Conservation (phyloP, 2,888 invertebrate species). For the Cheiracanthium punctorium region DNA sequence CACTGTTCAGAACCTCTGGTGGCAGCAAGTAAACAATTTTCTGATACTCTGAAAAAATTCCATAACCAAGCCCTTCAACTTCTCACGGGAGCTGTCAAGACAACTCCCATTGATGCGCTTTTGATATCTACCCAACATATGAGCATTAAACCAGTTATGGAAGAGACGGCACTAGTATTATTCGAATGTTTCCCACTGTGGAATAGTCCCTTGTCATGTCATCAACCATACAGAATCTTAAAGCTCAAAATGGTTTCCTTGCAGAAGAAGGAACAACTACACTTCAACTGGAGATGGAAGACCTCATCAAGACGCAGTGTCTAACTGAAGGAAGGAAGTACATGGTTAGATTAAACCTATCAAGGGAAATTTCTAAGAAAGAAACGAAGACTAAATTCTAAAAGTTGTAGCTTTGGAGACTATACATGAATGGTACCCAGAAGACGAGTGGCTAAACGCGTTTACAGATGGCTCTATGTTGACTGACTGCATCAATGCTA, state of each 20-base stretch:
- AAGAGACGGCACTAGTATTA: background rate
- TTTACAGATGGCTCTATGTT: background rate
- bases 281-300: background rate
- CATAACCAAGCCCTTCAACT: no score
- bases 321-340: background rate
- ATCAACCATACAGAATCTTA: background rate
- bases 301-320: no score
- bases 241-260: background rate
- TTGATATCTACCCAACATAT: background rate
- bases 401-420: no score
- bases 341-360: background rate
- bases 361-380: background rate
- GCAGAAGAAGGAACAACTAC: background rate
- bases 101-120: no score
- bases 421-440: no score
- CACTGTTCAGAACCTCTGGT: background rate
- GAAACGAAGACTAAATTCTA: background rate
- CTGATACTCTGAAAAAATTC: background rate
- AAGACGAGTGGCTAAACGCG: background rate
- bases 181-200: background rate
- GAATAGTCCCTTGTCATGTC: background rate
- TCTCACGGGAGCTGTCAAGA: no score
- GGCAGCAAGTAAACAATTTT: background rate
- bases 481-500: background rate
- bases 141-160: no score